Percentiles rank a stretch among this genome's conserved stretches.
Evolutionary conservation across 2,113 vertebrate genomes (phyloP).

Genomic region (Spheniscus mendiculus): DNA sequence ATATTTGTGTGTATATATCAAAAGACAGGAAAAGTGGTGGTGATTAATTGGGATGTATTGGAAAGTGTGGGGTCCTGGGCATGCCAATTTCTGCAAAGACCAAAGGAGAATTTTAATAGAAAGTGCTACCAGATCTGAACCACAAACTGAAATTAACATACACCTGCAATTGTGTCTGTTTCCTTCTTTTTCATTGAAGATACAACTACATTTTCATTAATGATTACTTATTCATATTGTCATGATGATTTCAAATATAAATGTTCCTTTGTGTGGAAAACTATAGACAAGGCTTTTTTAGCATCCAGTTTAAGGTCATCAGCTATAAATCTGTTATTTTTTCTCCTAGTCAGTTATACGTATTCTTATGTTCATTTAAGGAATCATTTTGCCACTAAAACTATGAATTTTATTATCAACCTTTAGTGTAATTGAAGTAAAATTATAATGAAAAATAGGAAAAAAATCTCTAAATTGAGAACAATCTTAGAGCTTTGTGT

Average conservation of each 20-base stretch:
- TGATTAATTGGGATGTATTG: too few relatives aligned
- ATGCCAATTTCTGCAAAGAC: neutral
- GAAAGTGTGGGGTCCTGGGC: too few relatives aligned
- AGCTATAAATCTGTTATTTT: neutral
- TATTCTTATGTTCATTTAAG: neutral
- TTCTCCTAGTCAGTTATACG: neutral
- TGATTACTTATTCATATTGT: neutral
- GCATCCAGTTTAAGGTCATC: neutral
- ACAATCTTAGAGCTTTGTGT: neutral
- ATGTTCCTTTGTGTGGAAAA: neutral
- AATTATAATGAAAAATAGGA: neutral
- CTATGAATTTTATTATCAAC: neutral
- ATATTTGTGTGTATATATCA: too few relatives aligned
- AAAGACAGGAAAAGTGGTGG: too few relatives aligned
- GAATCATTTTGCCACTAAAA: neutral
- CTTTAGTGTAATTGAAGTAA: neutral
- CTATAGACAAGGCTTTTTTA: neutral
- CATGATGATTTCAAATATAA: neutral
- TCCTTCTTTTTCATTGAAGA: neutral
- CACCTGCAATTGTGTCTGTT: neutral
- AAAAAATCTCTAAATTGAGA: neutral
- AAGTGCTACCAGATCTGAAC: neutral
- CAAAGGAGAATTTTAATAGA: neutral
- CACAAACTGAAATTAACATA: neutral
- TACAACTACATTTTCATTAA: neutral